These are phyloP conservation scores for Anastrepha ludens DNA, from an alignment of 1,140 invertebrate genomes.

Conservation along the genomic window DNA sequence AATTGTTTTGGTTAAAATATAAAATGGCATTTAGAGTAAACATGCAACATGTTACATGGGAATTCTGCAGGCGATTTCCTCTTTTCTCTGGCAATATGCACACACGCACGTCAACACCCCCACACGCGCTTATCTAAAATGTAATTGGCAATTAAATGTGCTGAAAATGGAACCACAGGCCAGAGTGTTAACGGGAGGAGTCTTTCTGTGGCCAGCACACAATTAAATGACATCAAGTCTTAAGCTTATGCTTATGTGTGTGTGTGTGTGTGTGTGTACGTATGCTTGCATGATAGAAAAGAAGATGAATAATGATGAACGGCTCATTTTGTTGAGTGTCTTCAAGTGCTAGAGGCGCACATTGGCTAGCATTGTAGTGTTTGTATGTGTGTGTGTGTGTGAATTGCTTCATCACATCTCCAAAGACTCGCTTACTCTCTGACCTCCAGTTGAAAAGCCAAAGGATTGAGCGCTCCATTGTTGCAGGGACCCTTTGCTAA, in stretches of 20 bases:
- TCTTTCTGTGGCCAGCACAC: neutral
- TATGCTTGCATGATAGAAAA: neutral
- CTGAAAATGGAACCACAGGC: neutral
- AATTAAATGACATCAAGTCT: slow-evolving; percentile 24
- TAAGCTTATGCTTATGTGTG: too few relatives aligned
- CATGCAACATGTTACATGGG: slow-evolving; percentile 45
- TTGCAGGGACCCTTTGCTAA: slow-evolving; percentile 29
- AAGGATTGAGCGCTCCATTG: neutral
- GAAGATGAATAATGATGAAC: neutral
- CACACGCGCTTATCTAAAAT: slow-evolving; percentile 3
- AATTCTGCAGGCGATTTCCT: slow-evolving; percentile 15
- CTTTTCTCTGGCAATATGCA: neutral
- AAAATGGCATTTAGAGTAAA: slow-evolving; percentile 45
- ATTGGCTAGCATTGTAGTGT: neutral
- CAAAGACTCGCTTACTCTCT: neutral
- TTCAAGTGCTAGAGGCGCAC: neutral
- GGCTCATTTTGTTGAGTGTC: neutral
- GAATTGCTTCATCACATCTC: neutral
- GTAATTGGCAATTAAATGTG: slow-evolving; percentile 41
- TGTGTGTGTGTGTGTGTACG: too few relatives aligned
- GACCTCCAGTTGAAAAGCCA: neutral
- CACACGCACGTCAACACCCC: neutral
- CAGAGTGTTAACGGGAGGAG: slow-evolving; percentile 14
- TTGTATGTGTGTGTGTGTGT: neutral
- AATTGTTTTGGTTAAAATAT: slow-evolving; percentile 32